Base-by-base conservation (phyloP, 2,113 vertebrate species). In the Struthidea cinerea region DNA sequence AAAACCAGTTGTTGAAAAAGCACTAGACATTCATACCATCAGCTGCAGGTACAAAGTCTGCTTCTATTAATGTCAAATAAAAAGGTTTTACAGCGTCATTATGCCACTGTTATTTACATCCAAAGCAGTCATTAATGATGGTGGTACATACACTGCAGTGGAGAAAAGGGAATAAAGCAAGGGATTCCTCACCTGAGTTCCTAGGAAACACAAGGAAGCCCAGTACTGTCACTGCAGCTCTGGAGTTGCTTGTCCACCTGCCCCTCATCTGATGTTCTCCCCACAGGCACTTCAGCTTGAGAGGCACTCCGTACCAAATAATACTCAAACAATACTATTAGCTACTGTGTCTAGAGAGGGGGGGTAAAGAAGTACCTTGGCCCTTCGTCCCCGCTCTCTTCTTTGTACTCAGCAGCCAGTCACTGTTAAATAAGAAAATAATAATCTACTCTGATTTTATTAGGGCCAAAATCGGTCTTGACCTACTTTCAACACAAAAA, bases 291-390 rank as follows among this genome's bases (percentile, higher is more conserved):
- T 47, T 71, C 33, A 79, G 37, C 13, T 52, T 17, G 39, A 65
- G 37, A 53, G 4, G 42, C 10, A 46, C 3, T 2, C 3, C 46
- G 13, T 14, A 80, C 21, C 20, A 56, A 61, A 65, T 4, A 37
- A 4, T 2, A 37, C 26, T 2, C 13, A 16, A 61, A 41, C 16
- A 47, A 13, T 1, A 26, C 6, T 3, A 39, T n/a, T 10, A 35
- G 52, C 16, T 30, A 16, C 35, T 73, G 14, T 16, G 13, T 23
- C 67, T 30, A 24, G 23, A 80, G 42, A 30, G 11, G 3, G 33
- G 20, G 22, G 55, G 5, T 8, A 71, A 26, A 32, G 15, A 85
- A 64, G 10, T 13, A 57, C 3, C 4, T 32, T 13, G 42, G 20
- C 9, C 24, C 20, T 52, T 56, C 80, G 28, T 28, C 21, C 42